Percentiles rank a stretch among this genome's conserved stretches.
These are phyloP conservation scores for Acromyrmex echinatior DNA, from an alignment of 1,140 invertebrate genomes.

Conservation along the genomic window DNA sequence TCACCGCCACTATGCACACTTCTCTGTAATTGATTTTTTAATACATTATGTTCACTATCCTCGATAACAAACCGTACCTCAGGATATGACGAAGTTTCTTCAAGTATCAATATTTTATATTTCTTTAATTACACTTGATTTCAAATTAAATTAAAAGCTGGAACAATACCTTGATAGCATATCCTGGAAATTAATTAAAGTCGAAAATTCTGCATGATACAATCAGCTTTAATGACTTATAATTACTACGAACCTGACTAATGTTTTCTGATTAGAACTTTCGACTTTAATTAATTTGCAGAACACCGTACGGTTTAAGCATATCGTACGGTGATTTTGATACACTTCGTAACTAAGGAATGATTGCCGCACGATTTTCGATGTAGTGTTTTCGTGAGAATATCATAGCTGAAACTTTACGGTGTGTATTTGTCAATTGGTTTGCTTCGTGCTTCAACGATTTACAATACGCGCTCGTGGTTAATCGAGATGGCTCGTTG, in stretches of 20 bases:
- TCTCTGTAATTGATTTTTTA: slow-evolving; percentile 21
- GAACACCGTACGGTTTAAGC: not conserved
- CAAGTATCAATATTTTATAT: not conserved
- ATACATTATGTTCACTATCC: not conserved
- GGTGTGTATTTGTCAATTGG: slow-evolving; percentile 31
- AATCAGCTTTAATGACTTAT: not conserved
- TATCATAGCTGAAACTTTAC: not conserved
- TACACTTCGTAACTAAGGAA: not conserved
- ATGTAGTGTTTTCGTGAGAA: slow-evolving; percentile 3
- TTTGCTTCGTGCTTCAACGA: slow-evolving; percentile 21
- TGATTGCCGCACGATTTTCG: not conserved
- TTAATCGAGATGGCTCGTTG: slow-evolving; percentile 47
- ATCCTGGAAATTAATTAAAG: slow-evolving; percentile 5
- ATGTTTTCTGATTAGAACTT: not conserved
- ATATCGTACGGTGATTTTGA: not conserved
- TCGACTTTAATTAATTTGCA: slow-evolving; percentile 20
- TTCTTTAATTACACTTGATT: not conserved
- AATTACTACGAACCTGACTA: not conserved
- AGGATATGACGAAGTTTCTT: not conserved
- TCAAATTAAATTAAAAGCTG: not conserved
- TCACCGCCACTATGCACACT: not conserved
- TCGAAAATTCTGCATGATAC: not conserved
- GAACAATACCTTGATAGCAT: not conserved
- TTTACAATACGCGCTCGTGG: slow-evolving; percentile 16
- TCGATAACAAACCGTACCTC: not conserved